These are phyloP conservation scores for Tetramorium parvispinum DNA, from an alignment of 1,140 invertebrate species.

Conservation along the genomic window DNA sequence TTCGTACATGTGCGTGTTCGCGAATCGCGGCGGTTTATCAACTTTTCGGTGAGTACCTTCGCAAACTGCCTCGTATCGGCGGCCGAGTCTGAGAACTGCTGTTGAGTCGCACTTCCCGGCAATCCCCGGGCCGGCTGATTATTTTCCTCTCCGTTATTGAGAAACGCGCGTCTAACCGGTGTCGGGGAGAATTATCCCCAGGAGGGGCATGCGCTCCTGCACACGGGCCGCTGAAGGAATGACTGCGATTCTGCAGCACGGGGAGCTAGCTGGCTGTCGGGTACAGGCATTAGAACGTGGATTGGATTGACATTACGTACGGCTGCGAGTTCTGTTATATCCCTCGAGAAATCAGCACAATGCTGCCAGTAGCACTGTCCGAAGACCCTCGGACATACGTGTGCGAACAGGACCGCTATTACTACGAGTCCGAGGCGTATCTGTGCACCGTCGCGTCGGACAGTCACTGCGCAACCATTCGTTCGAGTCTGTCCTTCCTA, in stretches of 20 bases:
- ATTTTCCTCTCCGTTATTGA: conserved; percentile 13
- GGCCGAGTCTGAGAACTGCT: background rate
- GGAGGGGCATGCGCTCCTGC: background rate
- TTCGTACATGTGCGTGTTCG: background rate
- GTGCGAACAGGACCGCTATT: background rate
- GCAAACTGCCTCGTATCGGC: background rate
- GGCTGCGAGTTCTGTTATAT: conserved; percentile 63
- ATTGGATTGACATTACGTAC: conserved; percentile 69
- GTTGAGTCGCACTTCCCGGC: background rate
- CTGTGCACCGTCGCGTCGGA: background rate
- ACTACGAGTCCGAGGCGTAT: background rate
- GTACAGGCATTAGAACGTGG: conserved; percentile 55
- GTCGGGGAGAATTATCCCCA: background rate
- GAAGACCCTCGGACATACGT: conserved; percentile 24
- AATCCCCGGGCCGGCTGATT: background rate
- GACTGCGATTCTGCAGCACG: conserved; percentile 33
- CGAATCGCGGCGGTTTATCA: background rate
- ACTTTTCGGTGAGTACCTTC: conserved; percentile 34
- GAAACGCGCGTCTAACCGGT: background rate
- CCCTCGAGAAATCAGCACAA: conserved; percentile 69
- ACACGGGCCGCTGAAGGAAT: conserved; percentile 38
- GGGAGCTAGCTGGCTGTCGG: conserved; percentile 37
- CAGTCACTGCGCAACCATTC: background rate
- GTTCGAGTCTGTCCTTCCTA: background rate
- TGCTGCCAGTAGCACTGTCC: conserved; percentile 41